phyloP scores from a whole-genome alignment of 2,113 vertebrate species.

The Pomatorhinus ruficollis region DNA sequence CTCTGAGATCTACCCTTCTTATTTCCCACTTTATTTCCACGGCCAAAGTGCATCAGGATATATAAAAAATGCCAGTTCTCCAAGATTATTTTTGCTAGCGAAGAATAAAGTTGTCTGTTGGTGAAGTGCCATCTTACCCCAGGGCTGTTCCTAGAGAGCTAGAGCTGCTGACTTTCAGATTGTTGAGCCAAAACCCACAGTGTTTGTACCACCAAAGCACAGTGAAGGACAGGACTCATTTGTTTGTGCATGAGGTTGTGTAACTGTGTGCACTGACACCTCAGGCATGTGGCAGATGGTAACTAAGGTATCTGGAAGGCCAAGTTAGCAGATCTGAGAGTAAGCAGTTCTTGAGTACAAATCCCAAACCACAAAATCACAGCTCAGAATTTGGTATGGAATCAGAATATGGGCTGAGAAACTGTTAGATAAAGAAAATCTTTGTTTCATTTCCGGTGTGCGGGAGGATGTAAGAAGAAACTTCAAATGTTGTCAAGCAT shows the following conservation, averaged over 20 bases:
- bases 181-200: not conserved
- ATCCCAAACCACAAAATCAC: not conserved
- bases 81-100: not conserved
- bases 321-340: not conserved
- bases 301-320: not conserved
- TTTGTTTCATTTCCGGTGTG: not conserved
- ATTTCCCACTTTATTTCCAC: not conserved
- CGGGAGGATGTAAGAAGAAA: not conserved
- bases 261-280: not conserved
- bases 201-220: not conserved
- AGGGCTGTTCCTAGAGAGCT: not conserved
- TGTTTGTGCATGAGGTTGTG: rapidly evolving
- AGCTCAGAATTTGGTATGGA: not conserved
- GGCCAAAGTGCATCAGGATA: not conserved
- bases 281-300: not conserved
- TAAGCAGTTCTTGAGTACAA: not conserved
- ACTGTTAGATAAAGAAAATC: not conserved
- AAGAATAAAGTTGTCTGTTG: not conserved
- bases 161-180: not conserved
- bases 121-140: not conserved
- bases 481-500: not conserved
- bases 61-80: not conserved
- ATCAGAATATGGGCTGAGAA: not conserved
- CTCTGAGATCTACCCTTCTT: not conserved
- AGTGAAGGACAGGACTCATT: not conserved